These are phyloP conservation scores for Phania funesta DNA, from an alignment of 2,888 invertebrate species.

Conservation along the genomic window DNA sequence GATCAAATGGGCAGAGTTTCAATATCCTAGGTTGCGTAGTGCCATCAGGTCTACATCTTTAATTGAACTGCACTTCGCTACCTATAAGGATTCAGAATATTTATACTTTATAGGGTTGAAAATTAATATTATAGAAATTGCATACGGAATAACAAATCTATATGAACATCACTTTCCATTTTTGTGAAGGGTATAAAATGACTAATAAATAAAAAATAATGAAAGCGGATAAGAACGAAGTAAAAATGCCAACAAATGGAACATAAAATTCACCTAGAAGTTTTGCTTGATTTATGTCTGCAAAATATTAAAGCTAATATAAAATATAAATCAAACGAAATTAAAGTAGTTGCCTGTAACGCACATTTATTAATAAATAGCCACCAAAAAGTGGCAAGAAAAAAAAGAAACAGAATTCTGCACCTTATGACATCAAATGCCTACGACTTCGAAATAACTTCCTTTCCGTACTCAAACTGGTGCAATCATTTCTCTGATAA, in stretches of 20 bases:
- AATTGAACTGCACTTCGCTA: too few relatives aligned
- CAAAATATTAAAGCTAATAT: constrained; percentile 41
- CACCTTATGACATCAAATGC: neutral
- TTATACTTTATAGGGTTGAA: too few relatives aligned
- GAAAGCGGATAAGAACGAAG: neutral
- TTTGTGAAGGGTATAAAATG: constrained; percentile 38
- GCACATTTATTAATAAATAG: constrained; percentile 18
- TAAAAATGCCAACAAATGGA: constrained; percentile 40
- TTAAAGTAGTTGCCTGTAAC: neutral
- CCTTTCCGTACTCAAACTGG: neutral
- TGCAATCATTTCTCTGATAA: neutral
- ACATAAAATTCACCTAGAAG: constrained; percentile 60
- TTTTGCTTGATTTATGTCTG: constrained; percentile 60
- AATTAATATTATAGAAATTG: too few relatives aligned
- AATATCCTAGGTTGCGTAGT: too few relatives aligned
- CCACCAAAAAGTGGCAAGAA: constrained; percentile 33
- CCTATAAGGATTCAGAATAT: too few relatives aligned
- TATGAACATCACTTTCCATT: neutral
- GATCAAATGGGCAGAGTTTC: too few relatives aligned
- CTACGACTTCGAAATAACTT: neutral
- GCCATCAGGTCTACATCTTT: too few relatives aligned
- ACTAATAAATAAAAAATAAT: constrained; percentile 28
- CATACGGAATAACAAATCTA: too few relatives aligned
- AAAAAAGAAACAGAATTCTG: neutral
- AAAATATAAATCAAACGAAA: constrained; percentile 15